These are phyloP conservation scores for Osmerus eperlanus DNA, from an alignment of 2,113 vertebrate genomes.

Conservation along the genomic window DNA sequence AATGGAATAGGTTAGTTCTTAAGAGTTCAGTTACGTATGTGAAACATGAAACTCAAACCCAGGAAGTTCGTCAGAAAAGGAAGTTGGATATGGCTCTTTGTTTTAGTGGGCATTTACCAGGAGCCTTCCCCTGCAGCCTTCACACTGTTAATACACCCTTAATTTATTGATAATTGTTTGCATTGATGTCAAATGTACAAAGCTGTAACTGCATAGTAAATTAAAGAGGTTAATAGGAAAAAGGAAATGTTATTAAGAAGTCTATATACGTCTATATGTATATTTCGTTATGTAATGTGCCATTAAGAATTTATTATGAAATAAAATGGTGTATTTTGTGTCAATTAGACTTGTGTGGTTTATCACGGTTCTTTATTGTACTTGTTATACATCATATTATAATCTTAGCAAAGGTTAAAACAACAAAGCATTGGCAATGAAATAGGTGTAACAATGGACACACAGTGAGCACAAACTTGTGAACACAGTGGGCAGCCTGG, in stretches of 20 bases:
- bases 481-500: too few species aligned
- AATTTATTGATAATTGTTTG: constrained; percentile 70
- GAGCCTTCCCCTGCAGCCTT: constrained; percentile 40
- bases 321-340: constrained; percentile 81
- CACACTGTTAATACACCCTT: constrained; percentile 58
- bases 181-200: constrained; percentile 65
- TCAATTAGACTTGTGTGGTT: constrained; percentile 41
- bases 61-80: neutral
- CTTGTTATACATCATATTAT: too few species aligned
- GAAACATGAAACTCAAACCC: neutral
- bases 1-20: neutral
- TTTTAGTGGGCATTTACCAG: constrained; percentile 51
- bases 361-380: neutral
- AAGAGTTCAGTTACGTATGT: constrained; percentile 4
- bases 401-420: neutral
- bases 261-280: constrained; percentile 72
- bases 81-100: constrained; percentile 41
- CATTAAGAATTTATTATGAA: constrained; percentile 74
- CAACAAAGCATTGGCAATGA: neutral
- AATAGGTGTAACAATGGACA: too few species aligned
- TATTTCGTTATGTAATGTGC: constrained; percentile 76
- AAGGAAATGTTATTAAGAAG: constrained; percentile 65
- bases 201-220: constrained; percentile 63
- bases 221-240: constrained; percentile 47
- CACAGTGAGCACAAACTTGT: too few species aligned